Percentiles rank a stretch among this genome's conserved stretches.
Conservation (phyloP, 2,888 invertebrate species). For the Perizoma flavofasciatum region DNA sequence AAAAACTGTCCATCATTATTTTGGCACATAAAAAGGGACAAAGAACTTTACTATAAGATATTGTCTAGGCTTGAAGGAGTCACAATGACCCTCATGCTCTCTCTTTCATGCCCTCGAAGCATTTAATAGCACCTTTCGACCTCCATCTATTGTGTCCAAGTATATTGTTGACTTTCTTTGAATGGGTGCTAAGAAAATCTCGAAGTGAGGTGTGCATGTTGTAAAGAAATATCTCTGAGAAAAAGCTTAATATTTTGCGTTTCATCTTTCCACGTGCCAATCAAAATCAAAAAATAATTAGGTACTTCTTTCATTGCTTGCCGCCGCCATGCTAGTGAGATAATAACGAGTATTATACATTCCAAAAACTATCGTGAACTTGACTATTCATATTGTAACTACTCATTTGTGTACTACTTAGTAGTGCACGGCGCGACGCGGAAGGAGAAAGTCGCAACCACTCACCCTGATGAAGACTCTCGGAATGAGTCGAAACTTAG, state of each 20-base stretch:
- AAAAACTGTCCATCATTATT: slow-evolving; percentile 37
- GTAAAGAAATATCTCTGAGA: neutral
- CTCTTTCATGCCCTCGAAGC: slow-evolving; percentile 17
- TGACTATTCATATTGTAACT: too few relatives aligned
- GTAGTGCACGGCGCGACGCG: too few relatives aligned
- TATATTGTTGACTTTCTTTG: slow-evolving; percentile 32
- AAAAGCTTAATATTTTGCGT: neutral
- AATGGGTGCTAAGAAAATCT: slow-evolving; percentile 12
- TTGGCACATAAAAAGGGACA: slow-evolving; percentile 35
- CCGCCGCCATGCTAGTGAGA: neutral
- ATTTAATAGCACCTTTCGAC: slow-evolving; percentile 36
- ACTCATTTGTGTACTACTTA: too few relatives aligned
- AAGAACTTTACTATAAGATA: slow-evolving; percentile 33
- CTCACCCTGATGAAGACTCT: too few relatives aligned
- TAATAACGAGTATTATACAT: too few relatives aligned
- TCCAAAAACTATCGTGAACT: too few relatives aligned
- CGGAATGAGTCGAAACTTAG: too few relatives aligned
- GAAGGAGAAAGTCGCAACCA: too few relatives aligned
- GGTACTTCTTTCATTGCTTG: neutral
- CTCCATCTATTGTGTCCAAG: slow-evolving; percentile 42
- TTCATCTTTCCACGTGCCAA: neutral
- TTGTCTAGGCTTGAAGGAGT: slow-evolving; percentile 29
- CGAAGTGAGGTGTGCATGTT: slow-evolving; percentile 1
- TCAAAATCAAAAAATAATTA: neutral
- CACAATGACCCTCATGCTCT: slow-evolving; percentile 26